Evolutionary conservation across 2,888 invertebrate species (phyloP), one percentile per base, ranked within the genome.

Genomic region (Ennomos fuscantarius): DNA sequence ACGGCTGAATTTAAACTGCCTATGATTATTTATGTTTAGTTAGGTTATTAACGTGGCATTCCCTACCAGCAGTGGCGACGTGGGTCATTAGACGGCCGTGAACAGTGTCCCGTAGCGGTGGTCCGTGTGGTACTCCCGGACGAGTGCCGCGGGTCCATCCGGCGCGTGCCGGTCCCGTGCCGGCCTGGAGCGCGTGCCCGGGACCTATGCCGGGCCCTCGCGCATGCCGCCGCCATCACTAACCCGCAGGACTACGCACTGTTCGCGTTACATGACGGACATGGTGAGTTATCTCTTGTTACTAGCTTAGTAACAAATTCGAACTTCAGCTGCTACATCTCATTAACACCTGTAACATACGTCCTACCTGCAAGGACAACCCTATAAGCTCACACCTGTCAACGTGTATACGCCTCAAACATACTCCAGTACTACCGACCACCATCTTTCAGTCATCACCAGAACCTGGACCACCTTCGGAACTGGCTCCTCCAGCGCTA

Each of bases 211-310:
- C 96, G 98, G 49, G 97, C 98, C 78, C 96, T 99, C 55, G 99
- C 99, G 11, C 98, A 98, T 82, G 98, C 98, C 79, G 97, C 98
- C 56, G 95, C 97, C 77, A 97, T 99, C 70, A 98, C 98, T 56
- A 99, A 99, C 89, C 98, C 99, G 12, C 98, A 98, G 87, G 99
- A 99, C 86, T 99, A 98, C 81, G 98, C 97, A 53, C 94, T 99
- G 53, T 99, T 97, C 80, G 96, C 97, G 65, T 91, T 98, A 60
- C 96, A 97, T 55, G 96, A 97, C 78, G 98, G 98, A 70, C 96
- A 97, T 93, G 97, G 97, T 97, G 84, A 79, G 77, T 24, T 36
- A 31, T 5, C 24, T 24, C 24, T 3, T 24, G 24, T 6, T 24
- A 2, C 24, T n/a, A n/a, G n/a, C n/a, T n/a, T n/a, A n/a, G n/a